Percentiles rank a stretch among this genome's conserved stretches.
phyloP scores from a whole-genome alignment of 2,113 vertebrate genomes.

The Bettongia penicillata region DNA sequence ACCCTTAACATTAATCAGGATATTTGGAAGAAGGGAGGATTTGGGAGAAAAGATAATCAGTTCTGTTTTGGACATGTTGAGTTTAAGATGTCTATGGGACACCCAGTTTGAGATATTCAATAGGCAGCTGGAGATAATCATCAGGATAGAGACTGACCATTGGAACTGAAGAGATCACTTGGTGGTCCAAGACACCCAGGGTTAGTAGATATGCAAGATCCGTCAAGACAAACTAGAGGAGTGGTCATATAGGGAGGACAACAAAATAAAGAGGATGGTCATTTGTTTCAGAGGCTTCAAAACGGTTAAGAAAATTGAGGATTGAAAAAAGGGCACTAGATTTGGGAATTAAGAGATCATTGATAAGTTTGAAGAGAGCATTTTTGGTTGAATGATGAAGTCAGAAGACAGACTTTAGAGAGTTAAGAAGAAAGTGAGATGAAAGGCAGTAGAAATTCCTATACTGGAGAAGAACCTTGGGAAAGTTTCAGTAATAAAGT shows the following conservation, averaged over 20 bases:
- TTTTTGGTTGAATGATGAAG: neutral
- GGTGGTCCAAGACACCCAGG: neutral
- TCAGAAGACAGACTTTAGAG: no score
- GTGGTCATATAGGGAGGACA: no score
- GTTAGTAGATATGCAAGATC: neutral
- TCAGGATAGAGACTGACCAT: neutral
- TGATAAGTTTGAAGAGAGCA: no score
- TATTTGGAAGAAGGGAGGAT: neutral
- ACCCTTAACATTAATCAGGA: neutral
- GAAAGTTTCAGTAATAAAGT: neutral
- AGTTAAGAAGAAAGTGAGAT: neutral
- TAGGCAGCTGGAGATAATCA: neutral
- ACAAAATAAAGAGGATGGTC: no score
- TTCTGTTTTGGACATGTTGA: neutral
- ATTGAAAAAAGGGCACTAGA: neutral
- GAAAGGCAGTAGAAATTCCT: neutral
- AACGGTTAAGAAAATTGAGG: neutral
- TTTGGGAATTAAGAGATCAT: neutral
- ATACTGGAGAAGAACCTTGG: neutral
- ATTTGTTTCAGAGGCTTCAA: neutral
- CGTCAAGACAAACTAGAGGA: neutral
- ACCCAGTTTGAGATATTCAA: neutral
- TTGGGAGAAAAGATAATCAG: neutral
- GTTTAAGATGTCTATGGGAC: no score
- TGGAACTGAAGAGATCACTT: neutral